Percentiles rank a stretch among this genome's conserved stretches.
These are phyloP conservation scores for Theodoxus fluviatilis DNA, from an alignment of 2,888 invertebrate species.

Conservation along the genomic window DNA sequence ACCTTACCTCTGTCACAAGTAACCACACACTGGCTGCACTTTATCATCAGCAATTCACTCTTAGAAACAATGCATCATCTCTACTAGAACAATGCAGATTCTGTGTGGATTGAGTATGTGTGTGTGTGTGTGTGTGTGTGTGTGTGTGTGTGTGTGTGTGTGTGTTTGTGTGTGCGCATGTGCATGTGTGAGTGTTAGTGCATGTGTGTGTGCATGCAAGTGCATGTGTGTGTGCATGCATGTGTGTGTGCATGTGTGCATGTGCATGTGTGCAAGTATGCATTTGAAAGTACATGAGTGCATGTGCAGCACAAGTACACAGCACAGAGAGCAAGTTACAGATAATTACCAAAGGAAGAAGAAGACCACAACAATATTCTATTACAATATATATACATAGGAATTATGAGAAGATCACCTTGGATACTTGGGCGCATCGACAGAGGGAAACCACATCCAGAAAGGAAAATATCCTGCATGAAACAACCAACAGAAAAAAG, in stretches of 20 bases:
- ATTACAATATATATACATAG: neutral
- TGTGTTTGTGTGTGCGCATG: conserved; percentile 8
- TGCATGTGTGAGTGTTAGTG: neutral
- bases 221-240: neutral
- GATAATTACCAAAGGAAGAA: neutral
- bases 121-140: neutral
- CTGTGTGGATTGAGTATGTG: no score
- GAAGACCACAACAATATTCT: neutral
- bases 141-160: neutral
- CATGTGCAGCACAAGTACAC: neutral
- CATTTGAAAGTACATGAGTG: neutral
- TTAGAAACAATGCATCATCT: no score
- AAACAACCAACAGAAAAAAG: conserved; percentile 19
- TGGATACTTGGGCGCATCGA: conserved; percentile 82
- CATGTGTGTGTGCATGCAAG: neutral
- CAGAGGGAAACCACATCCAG: conserved; percentile 95
- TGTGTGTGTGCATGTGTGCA: no score
- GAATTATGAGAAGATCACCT: conserved; percentile 50
- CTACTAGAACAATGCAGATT: no score
- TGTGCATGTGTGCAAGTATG: no score
- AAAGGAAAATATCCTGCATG: conserved; percentile 74
- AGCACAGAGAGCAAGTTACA: neutral
- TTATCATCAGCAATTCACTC: no score
- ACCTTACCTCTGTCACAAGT: no score
- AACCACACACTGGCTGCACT: no score